A percentile compares a stretch with the other conserved stretches of the same genome.
Evolutionary conservation across 2,113 vertebrate species (phyloP).

Genomic region (Danio rerio): GRCz12tu NC_133183.1:34438501-34439000

Average conservation of each 20-base stretch:
- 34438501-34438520: conserved; percentile 9
- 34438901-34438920: too few relatives aligned
- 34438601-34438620: not conserved
- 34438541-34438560: not conserved
- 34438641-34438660: too few relatives aligned
- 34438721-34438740: conserved; percentile 2
- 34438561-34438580: not conserved
- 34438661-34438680: not conserved
- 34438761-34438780: not conserved
- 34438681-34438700: conserved; percentile 1
- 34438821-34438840: too few relatives aligned
- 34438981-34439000: too few relatives aligned
- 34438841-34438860: too few relatives aligned
- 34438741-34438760: not conserved
- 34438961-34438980: too few relatives aligned
- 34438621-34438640: not conserved
- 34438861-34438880: too few relatives aligned
- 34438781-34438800: too few relatives aligned
- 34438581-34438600: not conserved
- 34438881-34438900: too few relatives aligned
- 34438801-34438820: too few relatives aligned
- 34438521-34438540: conserved; percentile 1
- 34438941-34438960: too few relatives aligned
- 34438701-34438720: not conserved
- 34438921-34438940: too few relatives aligned